These are phyloP conservation scores for Fissipunctia ypsillon DNA, from an alignment of 2,888 invertebrate species.

Conservation along the genomic window DNA sequence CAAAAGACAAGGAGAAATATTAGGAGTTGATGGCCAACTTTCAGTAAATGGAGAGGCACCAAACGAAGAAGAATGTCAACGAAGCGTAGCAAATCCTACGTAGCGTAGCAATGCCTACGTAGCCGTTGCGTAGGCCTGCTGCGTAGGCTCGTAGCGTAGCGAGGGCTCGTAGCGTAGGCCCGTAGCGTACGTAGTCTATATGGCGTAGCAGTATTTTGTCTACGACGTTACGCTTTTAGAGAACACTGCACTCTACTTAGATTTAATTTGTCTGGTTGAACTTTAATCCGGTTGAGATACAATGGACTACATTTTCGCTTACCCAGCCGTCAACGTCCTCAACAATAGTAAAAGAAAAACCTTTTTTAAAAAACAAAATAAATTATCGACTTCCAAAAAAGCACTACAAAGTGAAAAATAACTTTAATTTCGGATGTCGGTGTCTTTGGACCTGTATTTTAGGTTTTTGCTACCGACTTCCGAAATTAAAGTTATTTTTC, in stretches of 20 bases:
- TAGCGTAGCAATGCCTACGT: conserved; percentile 1
- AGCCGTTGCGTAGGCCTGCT: not conserved
- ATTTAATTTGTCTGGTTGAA: not conserved
- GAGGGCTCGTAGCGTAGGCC: conserved; percentile 2
- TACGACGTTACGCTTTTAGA: not conserved
- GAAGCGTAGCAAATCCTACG: not conserved
- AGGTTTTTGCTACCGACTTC: too few relatives aligned
- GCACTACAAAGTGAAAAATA: too few relatives aligned
- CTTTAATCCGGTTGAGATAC: not conserved
- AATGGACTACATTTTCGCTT: not conserved
- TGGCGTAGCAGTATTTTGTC: conserved; percentile 6
- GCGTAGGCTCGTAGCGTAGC: not conserved
- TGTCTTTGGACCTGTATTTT: too few relatives aligned
- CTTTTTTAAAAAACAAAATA: too few relatives aligned
- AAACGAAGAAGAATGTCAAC: not conserved
- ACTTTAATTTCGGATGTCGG: too few relatives aligned
- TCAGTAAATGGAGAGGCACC: not conserved
- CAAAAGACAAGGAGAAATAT: not conserved
- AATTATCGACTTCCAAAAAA: too few relatives aligned
- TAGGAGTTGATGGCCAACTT: not conserved
- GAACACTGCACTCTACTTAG: not conserved
- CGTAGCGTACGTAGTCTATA: not conserved
- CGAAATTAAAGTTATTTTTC: too few relatives aligned
- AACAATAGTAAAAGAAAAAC: too few relatives aligned
- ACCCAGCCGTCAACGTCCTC: not conserved